Evolutionary conservation across 2,113 vertebrate species (phyloP), one percentile per base, ranked within the genome.

Genomic region (Emydocephalus ijimae): DNA sequence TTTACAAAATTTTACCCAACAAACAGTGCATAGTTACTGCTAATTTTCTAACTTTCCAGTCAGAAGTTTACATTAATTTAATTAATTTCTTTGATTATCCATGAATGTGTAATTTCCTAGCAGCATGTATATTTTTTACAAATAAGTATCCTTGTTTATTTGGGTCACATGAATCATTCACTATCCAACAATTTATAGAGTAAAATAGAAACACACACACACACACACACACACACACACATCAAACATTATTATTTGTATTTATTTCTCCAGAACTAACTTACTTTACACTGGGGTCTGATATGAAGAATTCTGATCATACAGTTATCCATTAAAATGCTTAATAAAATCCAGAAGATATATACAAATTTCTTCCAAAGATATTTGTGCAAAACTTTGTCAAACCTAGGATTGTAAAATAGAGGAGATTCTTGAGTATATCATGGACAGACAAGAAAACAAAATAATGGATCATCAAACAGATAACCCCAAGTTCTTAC

Each of bases 31-130:
- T 10, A 91, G 26, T 61, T 87, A 39, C 56, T 85, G 34, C 43
- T 61, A 59, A 86, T 91, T 86, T 87, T 85, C 18, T 87, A 87
- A 48, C 55, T 87, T 91, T 34, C 34, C 18, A 24, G 26, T 20
- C 50, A 55, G 52, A 54, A 59, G 85, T 91, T 87, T 91, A n/a
- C 10, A 87, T 91, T 21, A 18, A 45, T 61, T 18, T 20, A 87
- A 86, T 91, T 87, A 81, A 81, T 34, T 59, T 45, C 4, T 8
- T 59, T 91, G 39, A 87, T 87, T 52, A 87, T 87, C 50, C 45
- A 87, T 86, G 57, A 50, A 26, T 88, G 14, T 88, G n/a, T 56
- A 85, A 89, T 92, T 89, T 89, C 86, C 56, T 61, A 87, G 86
- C 55, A 86, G 34, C 14, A 39, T 88, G 15, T 55, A 89, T 92